Evolutionary conservation across 2,797 vertebrate genomes (phyloP), one percentile per base, ranked within the genome.

Genomic region (Atherinosoma microstoma): DNA sequence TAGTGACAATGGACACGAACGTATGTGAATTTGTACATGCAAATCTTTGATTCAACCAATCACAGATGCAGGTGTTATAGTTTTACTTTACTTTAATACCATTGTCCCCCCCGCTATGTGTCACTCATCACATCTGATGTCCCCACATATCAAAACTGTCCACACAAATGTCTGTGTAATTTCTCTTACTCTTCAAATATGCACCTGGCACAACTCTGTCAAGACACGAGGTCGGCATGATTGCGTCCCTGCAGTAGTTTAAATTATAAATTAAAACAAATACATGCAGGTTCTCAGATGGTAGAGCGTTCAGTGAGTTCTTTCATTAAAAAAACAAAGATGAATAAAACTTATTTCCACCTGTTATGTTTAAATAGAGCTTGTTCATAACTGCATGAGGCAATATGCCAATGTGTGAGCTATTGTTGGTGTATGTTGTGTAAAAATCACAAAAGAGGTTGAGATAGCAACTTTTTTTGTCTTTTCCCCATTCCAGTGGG

Each of bases 331-430:
- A n/a, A 22, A 49, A n/a, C 20, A n/a, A 47, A 22, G 3, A 10
- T 22, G 1, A 49, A 22, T 49, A 5, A 36, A 22, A n/a, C 13
- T 58, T 30, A 38, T 60, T 74, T 63, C 70, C 1, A 62, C 72
- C 54, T 76, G 53, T 72, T 67, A 20, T 29, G 40, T 61, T 60
- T 29, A 56, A 76, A 54, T 3, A 7, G 36, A 58, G 65, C 64
- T 65, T 42, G 67, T 47, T 56, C 10, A 9, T 42, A 51, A 29
- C 22, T 12, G 12, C 8, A 27, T 64, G 64, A 16, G 57, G 15
- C 51, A 70, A 58, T 36, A 22, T 10, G 47, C n/a, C 47, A 11
- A 20, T 22, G 11, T 69, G 53, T 24, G 35, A 35, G 51, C 13
- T 54, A 15, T 73, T 77, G 63, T 59, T 69, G n/a, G 6, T 16